These are phyloP conservation scores for Archips crataeganus DNA, from an alignment of 2,888 invertebrate species.

Conservation along the genomic window DNA sequence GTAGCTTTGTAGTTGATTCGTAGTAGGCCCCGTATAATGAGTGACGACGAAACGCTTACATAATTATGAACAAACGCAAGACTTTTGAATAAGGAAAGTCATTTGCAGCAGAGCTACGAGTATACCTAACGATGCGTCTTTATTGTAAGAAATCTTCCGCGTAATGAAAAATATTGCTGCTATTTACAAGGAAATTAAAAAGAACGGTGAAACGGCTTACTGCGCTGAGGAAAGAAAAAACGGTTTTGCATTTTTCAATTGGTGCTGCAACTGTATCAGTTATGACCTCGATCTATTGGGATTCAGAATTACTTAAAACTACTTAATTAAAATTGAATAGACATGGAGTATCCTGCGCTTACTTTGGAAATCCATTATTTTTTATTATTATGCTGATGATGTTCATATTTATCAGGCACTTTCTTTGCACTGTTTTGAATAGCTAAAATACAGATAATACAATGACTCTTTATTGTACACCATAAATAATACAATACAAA, in stretches of 20 bases:
- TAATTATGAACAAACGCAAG: constrained; percentile 19
- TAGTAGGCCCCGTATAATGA: constrained; percentile 14
- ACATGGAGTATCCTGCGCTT: too few species aligned
- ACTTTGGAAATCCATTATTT: too few species aligned
- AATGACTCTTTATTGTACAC: too few species aligned
- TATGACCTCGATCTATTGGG: not conserved
- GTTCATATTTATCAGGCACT: too few species aligned
- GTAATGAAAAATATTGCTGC: not conserved
- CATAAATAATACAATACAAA: too few species aligned
- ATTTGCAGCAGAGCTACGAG: constrained; percentile 14
- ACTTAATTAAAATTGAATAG: too few species aligned
- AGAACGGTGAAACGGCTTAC: not conserved
- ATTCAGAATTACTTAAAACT: too few species aligned
- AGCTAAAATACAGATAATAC: too few species aligned
- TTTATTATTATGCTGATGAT: too few species aligned
- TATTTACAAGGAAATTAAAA: not conserved
- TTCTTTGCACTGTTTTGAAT: too few species aligned
- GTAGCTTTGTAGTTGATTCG: not conserved
- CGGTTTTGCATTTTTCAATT: not conserved
- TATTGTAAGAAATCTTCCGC: not conserved
- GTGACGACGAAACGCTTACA: constrained; percentile 18
- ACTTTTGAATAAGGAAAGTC: constrained; percentile 21
- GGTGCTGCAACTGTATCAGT: not conserved
- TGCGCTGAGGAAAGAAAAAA: not conserved
- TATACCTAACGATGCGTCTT: not conserved